These are phyloP conservation scores for Archilochus colubris DNA, from an alignment of 2,113 vertebrate species.

Conservation along the genomic window DNA sequence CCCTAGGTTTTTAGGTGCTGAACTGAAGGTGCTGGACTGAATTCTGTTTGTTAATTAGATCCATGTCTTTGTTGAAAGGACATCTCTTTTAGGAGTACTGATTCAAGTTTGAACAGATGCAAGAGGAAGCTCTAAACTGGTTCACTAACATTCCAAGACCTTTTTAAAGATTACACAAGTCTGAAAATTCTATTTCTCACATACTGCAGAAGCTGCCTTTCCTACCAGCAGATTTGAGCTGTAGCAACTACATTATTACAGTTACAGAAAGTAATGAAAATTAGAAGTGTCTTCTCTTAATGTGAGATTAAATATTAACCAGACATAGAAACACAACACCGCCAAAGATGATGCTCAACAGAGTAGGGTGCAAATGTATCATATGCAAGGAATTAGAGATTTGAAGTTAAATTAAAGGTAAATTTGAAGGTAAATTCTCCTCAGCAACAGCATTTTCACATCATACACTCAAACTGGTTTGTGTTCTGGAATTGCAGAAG, in stretches of 20 bases:
- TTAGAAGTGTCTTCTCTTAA: neutral
- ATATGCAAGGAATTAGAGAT: neutral
- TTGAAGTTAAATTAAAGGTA: neutral
- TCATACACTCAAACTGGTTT: neutral
- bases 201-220: neutral
- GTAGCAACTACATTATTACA: neutral
- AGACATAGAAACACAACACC: rapidly evolving
- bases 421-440: neutral
- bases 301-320: neutral
- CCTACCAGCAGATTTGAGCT: neutral
- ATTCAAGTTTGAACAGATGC: neutral
- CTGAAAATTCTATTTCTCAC: neutral
- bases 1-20: neutral
- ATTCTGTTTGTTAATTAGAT: neutral
- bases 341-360: neutral
- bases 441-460: neutral
- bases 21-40: neutral
- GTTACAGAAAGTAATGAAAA: neutral
- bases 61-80: neutral
- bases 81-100: neutral
- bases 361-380: neutral
- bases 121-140: slow-evolving; percentile 15
- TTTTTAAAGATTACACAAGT: neutral
- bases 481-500: neutral
- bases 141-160: slow-evolving; percentile 21